phyloP scores from a whole-genome alignment of 2,113 vertebrate genomes.

The Oreochromis aureus region DNA sequence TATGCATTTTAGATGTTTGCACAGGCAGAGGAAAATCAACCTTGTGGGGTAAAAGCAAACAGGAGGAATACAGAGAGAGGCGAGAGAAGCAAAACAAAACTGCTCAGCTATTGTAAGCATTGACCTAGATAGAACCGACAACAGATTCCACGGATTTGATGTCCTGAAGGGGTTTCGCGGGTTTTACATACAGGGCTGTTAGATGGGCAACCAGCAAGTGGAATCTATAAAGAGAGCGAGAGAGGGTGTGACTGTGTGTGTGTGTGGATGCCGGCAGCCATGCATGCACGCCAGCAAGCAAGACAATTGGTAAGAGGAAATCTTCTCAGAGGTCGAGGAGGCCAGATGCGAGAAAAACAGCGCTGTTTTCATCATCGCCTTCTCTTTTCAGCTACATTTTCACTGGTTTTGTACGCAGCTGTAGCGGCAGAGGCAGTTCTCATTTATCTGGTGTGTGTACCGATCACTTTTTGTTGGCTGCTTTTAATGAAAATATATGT shows the following conservation, averaged over 20 bases:
- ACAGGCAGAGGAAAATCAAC: constrained; percentile 47
- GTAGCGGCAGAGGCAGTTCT: not conserved
- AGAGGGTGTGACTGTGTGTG: not conserved
- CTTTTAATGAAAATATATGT: not conserved
- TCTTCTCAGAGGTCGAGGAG: constrained; percentile 27
- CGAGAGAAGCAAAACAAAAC: constrained; percentile 28
- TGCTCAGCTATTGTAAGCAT: constrained; percentile 70
- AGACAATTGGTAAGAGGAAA: constrained; percentile 45
- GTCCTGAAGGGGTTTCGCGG: constrained; percentile 72
- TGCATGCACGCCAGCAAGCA: constrained; percentile 7
- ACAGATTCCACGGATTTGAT: constrained; percentile 68
- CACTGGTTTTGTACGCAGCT: not conserved
- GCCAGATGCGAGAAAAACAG: constrained; percentile 9
- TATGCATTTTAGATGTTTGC: constrained; percentile 47
- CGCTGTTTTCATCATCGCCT: not conserved
- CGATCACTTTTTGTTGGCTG: not conserved
- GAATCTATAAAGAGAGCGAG: constrained; percentile 42
- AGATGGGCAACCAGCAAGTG: constrained; percentile 65
- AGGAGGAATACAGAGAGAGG: constrained; percentile 21
- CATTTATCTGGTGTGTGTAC: not conserved
- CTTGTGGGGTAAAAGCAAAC: constrained; percentile 53
- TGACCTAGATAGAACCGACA: constrained; percentile 79
- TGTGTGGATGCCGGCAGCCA: constrained; percentile 25
- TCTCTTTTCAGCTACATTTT: not conserved
- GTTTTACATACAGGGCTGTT: constrained; percentile 67